These are phyloP conservation scores for Campoletis raptor DNA, from an alignment of 2,888 invertebrate species.

Conservation along the genomic window DNA sequence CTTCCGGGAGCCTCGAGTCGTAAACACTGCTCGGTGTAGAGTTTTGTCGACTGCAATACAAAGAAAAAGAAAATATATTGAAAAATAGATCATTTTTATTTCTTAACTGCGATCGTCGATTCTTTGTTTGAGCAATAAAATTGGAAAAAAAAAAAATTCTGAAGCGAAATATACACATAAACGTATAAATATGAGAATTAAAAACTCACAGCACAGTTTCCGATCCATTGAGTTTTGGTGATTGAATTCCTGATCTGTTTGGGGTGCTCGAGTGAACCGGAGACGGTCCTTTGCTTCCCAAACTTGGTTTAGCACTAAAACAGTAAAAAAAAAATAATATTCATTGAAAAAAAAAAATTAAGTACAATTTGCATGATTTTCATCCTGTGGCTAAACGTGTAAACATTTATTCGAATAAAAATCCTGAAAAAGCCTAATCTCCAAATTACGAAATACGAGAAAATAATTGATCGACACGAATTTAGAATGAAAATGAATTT, in stretches of 20 bases:
- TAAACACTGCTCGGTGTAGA: slow-evolving; percentile 77
- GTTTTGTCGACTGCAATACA: slow-evolving; percentile 76
- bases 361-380: not conserved
- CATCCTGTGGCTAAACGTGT: too few relatives aligned
- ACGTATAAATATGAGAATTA: slow-evolving; percentile 39
- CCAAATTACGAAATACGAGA: not conserved
- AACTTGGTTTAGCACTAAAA: slow-evolving; percentile 81
- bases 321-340: slow-evolving; percentile 14
- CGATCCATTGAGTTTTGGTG: slow-evolving; percentile 83
- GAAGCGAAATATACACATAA: not conserved
- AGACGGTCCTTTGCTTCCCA: slow-evolving; percentile 82
- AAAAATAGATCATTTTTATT: slow-evolving; percentile 16
- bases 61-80: slow-evolving; percentile 30
- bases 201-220: slow-evolving; percentile 79
- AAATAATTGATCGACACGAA: not conserved
- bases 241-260: slow-evolving; percentile 82
- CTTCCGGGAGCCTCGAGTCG: slow-evolving; percentile 81
- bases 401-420: not conserved
- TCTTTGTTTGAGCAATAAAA: not conserved
- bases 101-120: not conserved
- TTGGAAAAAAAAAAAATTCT: not conserved
- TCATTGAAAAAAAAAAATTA: not conserved
- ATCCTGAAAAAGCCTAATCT: not conserved
- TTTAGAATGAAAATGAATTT: not conserved
- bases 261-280: slow-evolving; percentile 82